phyloP scores from a whole-genome alignment of 2,888 invertebrate species.

The Cremastobaeus sp. region DNA sequence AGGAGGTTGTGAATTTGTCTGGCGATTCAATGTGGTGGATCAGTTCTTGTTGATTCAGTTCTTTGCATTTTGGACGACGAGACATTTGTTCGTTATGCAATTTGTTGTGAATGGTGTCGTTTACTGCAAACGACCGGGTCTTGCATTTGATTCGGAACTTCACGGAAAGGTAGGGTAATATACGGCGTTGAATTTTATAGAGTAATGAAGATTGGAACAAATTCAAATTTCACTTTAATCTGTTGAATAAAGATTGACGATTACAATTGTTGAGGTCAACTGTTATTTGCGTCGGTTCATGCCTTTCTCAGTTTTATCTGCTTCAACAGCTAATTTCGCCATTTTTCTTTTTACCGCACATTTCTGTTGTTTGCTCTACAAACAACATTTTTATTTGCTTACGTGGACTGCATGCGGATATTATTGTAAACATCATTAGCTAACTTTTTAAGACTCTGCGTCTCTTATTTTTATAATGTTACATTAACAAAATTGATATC shows the following conservation, averaged over 20 bases:
- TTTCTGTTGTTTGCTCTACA: too few relatives aligned
- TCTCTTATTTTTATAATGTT: too few relatives aligned
- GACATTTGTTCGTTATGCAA: neutral
- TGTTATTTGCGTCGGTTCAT: conserved; percentile 21
- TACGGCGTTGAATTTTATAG: conserved; percentile 37
- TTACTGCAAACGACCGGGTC: too few relatives aligned
- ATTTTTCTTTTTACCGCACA: too few relatives aligned
- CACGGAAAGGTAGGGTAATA: conserved; percentile 23
- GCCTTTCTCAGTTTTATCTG: neutral
- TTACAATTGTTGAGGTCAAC: conserved; percentile 31
- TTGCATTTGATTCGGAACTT: neutral
- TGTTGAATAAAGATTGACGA: conserved; percentile 52
- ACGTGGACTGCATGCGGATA: too few relatives aligned
- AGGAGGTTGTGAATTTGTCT: conserved; percentile 32
- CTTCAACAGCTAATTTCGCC: too few relatives aligned
- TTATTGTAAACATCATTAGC: too few relatives aligned
- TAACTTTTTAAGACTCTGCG: too few relatives aligned
- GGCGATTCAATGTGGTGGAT: neutral
- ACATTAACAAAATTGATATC: too few relatives aligned
- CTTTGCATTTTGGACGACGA: conserved; percentile 1
- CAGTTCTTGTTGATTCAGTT: conserved; percentile 16
- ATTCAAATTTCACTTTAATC: conserved; percentile 52
- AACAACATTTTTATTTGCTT: too few relatives aligned
- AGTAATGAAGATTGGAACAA: conserved; percentile 26
- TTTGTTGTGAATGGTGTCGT: conserved; percentile 23